A percentile compares a stretch with the other conserved stretches of the same genome.
Evolutionary conservation across 1,140 invertebrate genomes (phyloP).

Genomic region (Aphelenchoides avenae): DNA sequence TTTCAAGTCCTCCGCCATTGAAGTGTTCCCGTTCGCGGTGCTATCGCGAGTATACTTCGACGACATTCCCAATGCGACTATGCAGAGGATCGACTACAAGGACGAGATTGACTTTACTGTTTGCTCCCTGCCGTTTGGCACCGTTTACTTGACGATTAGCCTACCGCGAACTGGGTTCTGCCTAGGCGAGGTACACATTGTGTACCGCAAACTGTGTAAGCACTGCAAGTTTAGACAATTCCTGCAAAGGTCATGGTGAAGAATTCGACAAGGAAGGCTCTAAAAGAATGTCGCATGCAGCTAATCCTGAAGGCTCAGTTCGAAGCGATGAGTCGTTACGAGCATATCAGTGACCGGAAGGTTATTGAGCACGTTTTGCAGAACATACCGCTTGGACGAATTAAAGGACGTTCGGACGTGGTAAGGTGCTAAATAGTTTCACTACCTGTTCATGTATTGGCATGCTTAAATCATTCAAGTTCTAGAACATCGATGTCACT

Average conservation of each 20-base stretch:
- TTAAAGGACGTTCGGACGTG: constrained; percentile 43
- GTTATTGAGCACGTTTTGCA: constrained; percentile 47
- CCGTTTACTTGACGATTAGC: constrained; percentile 41
- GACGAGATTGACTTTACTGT: constrained; percentile 59
- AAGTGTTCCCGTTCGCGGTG: constrained; percentile 53
- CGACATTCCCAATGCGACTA: constrained; percentile 43
- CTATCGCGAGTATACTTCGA: constrained; percentile 52
- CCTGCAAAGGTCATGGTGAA: constrained; percentile 15
- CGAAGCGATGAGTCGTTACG: constrained; percentile 54
- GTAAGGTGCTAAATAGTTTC: constrained; percentile 23
- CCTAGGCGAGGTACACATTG: constrained; percentile 48
- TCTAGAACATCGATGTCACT: constrained; percentile 47
- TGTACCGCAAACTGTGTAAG: neutral
- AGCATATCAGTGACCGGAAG: constrained; percentile 54
- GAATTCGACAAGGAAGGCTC: constrained; percentile 49
- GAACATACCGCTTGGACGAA: constrained; percentile 29
- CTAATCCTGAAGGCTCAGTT: constrained; percentile 50
- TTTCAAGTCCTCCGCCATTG: constrained; percentile 41
- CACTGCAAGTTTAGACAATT: constrained; percentile 23
- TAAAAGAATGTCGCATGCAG: constrained; percentile 50
- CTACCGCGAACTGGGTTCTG: constrained; percentile 44
- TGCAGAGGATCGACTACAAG: constrained; percentile 48
- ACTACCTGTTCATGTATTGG: too few species aligned
- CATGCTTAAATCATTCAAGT: neutral
- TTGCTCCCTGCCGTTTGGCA: constrained; percentile 52